These are phyloP conservation scores for Florisuga fusca DNA, from an alignment of 2,797 vertebrate species.

Conservation along the genomic window DNA sequence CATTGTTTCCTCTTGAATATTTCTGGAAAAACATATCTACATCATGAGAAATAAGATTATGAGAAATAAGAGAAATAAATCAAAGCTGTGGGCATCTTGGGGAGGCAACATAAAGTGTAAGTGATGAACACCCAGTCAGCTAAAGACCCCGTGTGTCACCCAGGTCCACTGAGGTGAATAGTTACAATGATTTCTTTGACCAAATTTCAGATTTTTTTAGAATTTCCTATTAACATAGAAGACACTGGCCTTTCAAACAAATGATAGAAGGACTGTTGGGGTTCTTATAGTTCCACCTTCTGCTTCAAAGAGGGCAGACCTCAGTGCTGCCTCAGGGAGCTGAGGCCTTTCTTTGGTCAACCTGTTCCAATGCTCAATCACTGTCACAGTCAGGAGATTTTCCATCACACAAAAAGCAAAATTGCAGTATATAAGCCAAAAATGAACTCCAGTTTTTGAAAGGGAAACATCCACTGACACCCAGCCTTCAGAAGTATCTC, in stretches of 20 bases:
- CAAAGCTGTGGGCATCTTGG: neutral
- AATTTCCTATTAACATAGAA: neutral
- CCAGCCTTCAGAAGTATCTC: neutral
- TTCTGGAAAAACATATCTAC: neutral
- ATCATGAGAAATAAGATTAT: neutral
- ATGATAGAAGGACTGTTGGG: neutral
- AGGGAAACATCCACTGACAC: neutral
- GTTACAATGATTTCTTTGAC: neutral
- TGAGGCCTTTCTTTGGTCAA: neutral
- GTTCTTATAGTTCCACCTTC: neutral
- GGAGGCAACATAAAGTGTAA: neutral
- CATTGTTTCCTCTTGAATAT: neutral
- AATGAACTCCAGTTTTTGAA: neutral
- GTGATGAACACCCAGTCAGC: too few relatives aligned
- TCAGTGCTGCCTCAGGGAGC: neutral
- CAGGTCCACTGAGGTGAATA: neutral
- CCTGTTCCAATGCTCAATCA: neutral
- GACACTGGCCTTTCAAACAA: neutral
- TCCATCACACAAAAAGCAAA: neutral
- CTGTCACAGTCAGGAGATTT: neutral
- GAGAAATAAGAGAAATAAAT: neutral
- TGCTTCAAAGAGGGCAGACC: neutral
- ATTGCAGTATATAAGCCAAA: neutral
- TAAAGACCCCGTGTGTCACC: neutral
- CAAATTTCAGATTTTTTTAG: neutral